These are phyloP conservation scores for Dendronephthya gigantea DNA, from an alignment of 64 coral and sea anemone genomes.

Conservation along the genomic window DNA sequence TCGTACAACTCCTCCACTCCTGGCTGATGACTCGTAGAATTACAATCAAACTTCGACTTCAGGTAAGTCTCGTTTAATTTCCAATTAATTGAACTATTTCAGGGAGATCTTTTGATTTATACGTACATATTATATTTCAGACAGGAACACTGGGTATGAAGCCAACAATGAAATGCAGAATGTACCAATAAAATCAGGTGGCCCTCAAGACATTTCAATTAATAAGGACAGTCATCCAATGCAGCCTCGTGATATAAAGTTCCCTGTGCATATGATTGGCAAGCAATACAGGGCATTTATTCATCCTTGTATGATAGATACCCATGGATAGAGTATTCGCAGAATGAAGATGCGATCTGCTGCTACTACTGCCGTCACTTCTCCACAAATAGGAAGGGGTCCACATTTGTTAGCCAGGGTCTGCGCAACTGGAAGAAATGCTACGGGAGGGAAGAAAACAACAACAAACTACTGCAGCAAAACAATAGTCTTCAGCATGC, in stretches of 20 bases:
- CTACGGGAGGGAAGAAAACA: neutral
- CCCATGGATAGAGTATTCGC: neutral
- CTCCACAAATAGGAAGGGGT: neutral
- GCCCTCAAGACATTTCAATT: slow-evolving; percentile 16
- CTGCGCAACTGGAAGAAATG: slow-evolving; percentile 21
- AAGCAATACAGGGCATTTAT: slow-evolving; percentile 20
- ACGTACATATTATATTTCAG: too few species aligned
- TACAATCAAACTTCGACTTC: too few species aligned
- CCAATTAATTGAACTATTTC: too few species aligned
- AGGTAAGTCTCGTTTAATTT: too few species aligned
- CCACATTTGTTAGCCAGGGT: slow-evolving; percentile 5
- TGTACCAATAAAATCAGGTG: neutral
- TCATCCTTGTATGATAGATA: neutral
- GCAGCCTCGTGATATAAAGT: slow-evolving; percentile 15
- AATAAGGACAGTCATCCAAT: neutral
- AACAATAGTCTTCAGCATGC: slow-evolving; percentile 12
- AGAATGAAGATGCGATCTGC: slow-evolving; percentile 1
- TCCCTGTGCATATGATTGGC: slow-evolving; percentile 12
- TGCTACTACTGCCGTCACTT: slow-evolving; percentile 6
- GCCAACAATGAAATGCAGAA: neutral
- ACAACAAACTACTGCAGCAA: slow-evolving; percentile 9
- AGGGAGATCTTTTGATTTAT: too few species aligned
- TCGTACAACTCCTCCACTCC: too few species aligned
- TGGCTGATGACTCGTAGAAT: too few species aligned
- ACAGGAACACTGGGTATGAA: too few species aligned